Base-by-base conservation (phyloP, 30 jellyfish, hydroid and myxozoan species). In the Catostylus mosaicus region DNA sequence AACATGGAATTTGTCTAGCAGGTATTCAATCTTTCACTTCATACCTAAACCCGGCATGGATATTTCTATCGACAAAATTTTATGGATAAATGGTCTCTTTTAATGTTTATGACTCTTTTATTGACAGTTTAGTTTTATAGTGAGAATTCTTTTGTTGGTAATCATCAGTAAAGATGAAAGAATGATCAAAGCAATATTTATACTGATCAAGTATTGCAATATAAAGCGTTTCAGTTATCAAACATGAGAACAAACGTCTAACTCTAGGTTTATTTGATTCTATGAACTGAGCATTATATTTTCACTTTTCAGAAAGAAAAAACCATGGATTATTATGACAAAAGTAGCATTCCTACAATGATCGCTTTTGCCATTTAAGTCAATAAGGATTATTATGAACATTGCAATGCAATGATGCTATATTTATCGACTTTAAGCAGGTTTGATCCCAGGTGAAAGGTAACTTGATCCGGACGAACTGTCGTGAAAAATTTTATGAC, bases 401-500 rank as follows among this genome's bases (percentile, higher is more conserved):
- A 20, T 10, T 52, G 29, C 29, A 26, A n/a, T 72, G 70, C 16
- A 72, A 45, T 72, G 27, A 30, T 5, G 68, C 83, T 72, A 72
- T 72, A 72, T 36, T 36, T 72, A 43, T 40, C 83, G 69, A 10
- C 24, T 40, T 72, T 72, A 72, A 72, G 67, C 83, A 19, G 20
- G 30, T 37, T 72, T 72, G 83, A 72, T 72, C 83, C 47, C 31
- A 30, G 20, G 68, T 31, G 83, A 72, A 33, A 72, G 46, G 69
- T 72, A 43, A 72, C 24, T 72, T 72, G 83, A 72, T 72, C 83
- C 83, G 70, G 27, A 9, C 26, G 64, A 72, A 46, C 45, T 38
- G 83, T 72, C 43, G 83, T 47, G 47, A 64, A 27, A 64, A 64
- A 64, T 7, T 64, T 64, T 37, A 31, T 64, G 77, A 64, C 77